Percentiles rank a stretch among this genome's conserved stretches.
These are phyloP conservation scores for Otocyon megalotis DNA, from an alignment of 2,113 vertebrate species.

Conservation along the genomic window DNA sequence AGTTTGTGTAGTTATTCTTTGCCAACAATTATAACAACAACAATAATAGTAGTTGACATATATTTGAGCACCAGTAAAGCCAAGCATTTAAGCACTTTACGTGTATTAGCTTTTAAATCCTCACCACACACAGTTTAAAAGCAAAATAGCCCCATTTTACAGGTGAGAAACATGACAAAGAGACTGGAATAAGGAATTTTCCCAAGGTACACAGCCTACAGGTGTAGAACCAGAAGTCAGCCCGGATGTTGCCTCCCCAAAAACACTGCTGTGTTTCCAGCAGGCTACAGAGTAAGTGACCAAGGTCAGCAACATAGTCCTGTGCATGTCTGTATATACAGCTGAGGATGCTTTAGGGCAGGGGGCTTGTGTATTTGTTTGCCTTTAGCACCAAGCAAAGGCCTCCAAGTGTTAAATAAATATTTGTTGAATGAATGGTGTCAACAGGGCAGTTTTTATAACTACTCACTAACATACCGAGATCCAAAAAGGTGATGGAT, in stretches of 20 bases:
- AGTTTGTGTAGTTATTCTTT: background rate
- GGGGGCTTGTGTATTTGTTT: background rate
- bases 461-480: background rate
- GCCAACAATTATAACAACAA: background rate
- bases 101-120: background rate
- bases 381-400: background rate
- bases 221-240: background rate
- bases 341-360: background rate
- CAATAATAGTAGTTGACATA: background rate
- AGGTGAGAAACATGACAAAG: background rate
- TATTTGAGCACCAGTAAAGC: background rate
- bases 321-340: background rate
- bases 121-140: background rate
- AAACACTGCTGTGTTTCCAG: background rate
- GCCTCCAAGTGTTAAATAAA: background rate
- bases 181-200: background rate
- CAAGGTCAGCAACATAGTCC: background rate
- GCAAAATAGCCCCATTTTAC: slow-evolving; percentile 4
- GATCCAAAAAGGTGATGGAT: background rate
- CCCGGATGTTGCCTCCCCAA: background rate
- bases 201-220: background rate
- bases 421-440: background rate
- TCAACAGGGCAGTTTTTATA: background rate
- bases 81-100: background rate
- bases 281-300: accelerated